Percentiles rank a stretch among this genome's conserved stretches.
Evolutionary conservation across 2,888 invertebrate species (phyloP).

Genomic region (Caenorhabditis virilis): DNA sequence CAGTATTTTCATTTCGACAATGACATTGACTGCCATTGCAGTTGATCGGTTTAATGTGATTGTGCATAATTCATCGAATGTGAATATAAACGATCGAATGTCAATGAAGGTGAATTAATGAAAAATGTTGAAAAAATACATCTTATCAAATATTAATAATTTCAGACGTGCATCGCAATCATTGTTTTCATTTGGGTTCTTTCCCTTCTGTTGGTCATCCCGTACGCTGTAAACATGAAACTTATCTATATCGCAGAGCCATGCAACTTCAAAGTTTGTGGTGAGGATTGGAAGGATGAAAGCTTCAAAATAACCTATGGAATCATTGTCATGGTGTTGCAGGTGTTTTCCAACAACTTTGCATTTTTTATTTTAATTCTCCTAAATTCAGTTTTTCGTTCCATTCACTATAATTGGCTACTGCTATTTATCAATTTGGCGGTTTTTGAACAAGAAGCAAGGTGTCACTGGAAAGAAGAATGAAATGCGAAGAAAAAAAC

Average conservation of each 20-base stretch:
- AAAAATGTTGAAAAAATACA: background rate
- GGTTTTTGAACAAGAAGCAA: conserved; percentile 53
- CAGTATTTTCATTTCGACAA: conserved; percentile 94
- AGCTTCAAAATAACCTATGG: conserved; percentile 81
- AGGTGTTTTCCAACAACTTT: too few relatives aligned
- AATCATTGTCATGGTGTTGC: conserved; percentile 83
- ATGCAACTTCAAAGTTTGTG: conserved; percentile 73
- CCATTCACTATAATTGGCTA: conserved; percentile 92
- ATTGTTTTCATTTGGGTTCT: conserved; percentile 89
- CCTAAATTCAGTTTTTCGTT: conserved; percentile 82
- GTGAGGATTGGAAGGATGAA: conserved; percentile 80
- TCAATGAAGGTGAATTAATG: conserved; percentile 77
- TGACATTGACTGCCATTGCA: conserved; percentile 94
- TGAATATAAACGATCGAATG: conserved; percentile 80
- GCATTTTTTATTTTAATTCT: too few relatives aligned
- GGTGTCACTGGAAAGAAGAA: conserved; percentile 28
- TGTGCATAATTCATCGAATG: conserved; percentile 79
- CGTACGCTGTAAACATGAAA: conserved; percentile 84
- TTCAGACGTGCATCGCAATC: conserved; percentile 74
- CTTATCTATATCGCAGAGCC: conserved; percentile 66
- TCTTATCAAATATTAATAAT: conserved; percentile 2
- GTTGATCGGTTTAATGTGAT: conserved; percentile 96
- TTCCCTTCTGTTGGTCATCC: conserved; percentile 84
- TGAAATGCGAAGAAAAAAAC: conserved; percentile 70
- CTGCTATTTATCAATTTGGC: conserved; percentile 89